Conservation (phyloP, 2,113 vertebrate species). For the Callorhinus ursinus region DNA sequence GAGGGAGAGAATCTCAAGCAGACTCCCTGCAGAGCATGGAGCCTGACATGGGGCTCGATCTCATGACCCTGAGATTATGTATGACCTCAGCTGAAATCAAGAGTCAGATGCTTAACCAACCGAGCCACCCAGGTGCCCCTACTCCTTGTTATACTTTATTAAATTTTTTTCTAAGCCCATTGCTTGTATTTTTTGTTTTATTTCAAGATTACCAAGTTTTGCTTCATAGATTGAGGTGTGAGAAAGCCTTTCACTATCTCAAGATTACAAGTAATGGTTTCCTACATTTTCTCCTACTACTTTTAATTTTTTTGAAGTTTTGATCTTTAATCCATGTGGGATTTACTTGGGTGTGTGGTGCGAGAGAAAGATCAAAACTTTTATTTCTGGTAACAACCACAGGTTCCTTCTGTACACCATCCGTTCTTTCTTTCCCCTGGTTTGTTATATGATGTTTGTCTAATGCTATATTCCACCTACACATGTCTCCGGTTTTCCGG, state of each 20-base stretch:
- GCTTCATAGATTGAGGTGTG: background rate
- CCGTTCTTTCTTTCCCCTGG: background rate
- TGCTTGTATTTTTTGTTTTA: background rate
- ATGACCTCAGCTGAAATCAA: background rate
- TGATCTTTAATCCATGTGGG: background rate
- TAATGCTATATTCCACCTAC: background rate
- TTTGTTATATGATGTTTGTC: background rate
- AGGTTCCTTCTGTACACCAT: background rate
- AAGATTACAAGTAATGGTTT: background rate
- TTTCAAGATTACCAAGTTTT: conserved; percentile 25
- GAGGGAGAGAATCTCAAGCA: background rate
- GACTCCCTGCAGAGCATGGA: background rate
- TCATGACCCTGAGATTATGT: background rate
- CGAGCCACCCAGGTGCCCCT: background rate
- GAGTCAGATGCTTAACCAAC: background rate
- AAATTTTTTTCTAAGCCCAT: background rate
- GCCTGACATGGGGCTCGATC: background rate
- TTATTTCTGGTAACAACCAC: background rate
- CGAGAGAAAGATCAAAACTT: conserved; percentile 24
- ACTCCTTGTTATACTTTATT: background rate
- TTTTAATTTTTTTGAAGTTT: background rate
- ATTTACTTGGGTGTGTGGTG: background rate
- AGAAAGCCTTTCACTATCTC: background rate
- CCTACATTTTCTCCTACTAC: background rate
- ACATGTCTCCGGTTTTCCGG: background rate